Evolutionary conservation across 1,140 invertebrate species (phyloP), one percentile per base, ranked within the genome.

Genomic region (Lasioglossum albipes): DNA sequence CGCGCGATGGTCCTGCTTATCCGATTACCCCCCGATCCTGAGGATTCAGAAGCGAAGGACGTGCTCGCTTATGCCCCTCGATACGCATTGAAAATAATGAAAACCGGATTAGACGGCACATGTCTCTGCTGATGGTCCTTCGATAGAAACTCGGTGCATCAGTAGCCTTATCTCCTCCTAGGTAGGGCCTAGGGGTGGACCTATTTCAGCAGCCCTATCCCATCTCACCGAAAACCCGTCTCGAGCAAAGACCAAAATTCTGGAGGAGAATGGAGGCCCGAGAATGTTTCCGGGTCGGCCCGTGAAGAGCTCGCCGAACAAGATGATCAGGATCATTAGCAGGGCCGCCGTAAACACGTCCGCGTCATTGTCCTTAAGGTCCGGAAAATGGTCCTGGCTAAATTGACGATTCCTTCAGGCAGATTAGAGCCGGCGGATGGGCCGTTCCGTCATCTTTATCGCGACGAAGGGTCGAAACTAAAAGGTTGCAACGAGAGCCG

Each of bases 21-120:
- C 90, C 88, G 91, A 92, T 92, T 92, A 92, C 78, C 66, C 79
- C 61, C 70, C 87, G 84, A 87, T 87, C 82, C 81, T n/a, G 84
- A 77, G 87, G 87, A 92, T 91, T 92, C 91, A 92, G 92, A 91
- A 85, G 85, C 80, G 77, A 80, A 52, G 59, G 20, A 52, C 74
- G 36, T 70, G 27, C 66, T 49, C 66, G 69, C 64, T 79, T 75
- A 76, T 72, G 67, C 59, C n/a, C 54, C 45, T 57, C 69, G 41
- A 75, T 67, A 31, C 52, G 81, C 65, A 62, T 73, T 59, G 74
- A 77, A 74, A 20, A 84, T 73, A 69, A 75, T 84, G 69, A 65
- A 77, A 84, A 72, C 27, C 59, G 59, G 31, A 65, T 69, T 49
- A 45, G 41, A 73, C 45, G 45, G 10, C 9, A 12, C 45, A 3